These are phyloP conservation scores for Cyrtodaria siliqua DNA, from an alignment of 2,888 invertebrate species.

Conservation along the genomic window DNA sequence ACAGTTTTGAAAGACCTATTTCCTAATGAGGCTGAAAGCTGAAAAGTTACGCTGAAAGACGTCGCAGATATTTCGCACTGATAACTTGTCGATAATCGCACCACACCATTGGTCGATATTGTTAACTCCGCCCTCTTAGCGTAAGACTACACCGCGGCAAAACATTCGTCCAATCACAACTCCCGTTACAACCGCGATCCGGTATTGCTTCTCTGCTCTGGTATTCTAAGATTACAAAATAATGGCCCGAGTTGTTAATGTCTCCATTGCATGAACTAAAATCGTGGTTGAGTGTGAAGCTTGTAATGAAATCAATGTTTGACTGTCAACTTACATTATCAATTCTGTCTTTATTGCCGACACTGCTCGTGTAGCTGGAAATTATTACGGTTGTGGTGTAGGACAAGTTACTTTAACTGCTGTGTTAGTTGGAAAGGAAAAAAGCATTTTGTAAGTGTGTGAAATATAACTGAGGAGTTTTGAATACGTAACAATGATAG, in stretches of 20 bases:
- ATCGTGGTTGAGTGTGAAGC: conserved; percentile 54
- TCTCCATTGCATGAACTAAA: conserved; percentile 60
- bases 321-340: conserved; percentile 51
- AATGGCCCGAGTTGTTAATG: conserved; percentile 59
- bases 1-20: conserved; percentile 23
- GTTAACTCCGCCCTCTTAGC: conserved; percentile 35
- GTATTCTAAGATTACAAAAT: conserved; percentile 56
- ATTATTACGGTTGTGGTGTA: too few relatives aligned
- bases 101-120: conserved; percentile 51
- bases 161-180: conserved; percentile 34
- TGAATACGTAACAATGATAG: conserved; percentile 29
- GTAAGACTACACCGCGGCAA: conserved; percentile 37
- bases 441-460: not conserved
- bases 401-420: not conserved
- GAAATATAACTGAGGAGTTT: not conserved
- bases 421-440: not conserved
- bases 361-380: not conserved
- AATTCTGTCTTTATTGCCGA: conserved; percentile 17
- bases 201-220: conserved; percentile 7
- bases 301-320: conserved; percentile 65
- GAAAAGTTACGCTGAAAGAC: conserved; percentile 30
- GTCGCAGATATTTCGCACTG: conserved; percentile 28
- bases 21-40: conserved; percentile 33
- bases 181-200: conserved; percentile 42
- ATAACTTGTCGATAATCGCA: conserved; percentile 32